Conservation (phyloP, 2,113 vertebrate genomes). For the Clarias macrocephalus region DNA sequence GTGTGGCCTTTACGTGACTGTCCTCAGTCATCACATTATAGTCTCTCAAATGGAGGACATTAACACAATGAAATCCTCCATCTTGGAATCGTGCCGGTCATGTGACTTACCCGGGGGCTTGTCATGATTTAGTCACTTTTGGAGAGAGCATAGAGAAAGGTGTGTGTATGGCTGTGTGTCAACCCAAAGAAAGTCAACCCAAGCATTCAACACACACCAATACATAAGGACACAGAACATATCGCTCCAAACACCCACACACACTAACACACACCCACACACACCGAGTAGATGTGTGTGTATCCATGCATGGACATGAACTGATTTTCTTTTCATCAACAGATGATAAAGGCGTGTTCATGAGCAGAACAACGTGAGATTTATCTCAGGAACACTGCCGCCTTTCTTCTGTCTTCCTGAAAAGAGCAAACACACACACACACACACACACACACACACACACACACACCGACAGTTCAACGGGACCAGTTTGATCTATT, state of each 20-base stretch:
- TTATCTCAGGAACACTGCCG: slow-evolving; percentile 18
- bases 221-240: slow-evolving; percentile 10
- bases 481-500: not conserved
- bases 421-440: not conserved
- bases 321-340: slow-evolving; percentile 9
- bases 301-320: not conserved
- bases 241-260: slow-evolving; percentile 24
- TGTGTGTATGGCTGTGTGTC: not conserved
- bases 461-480: not conserved
- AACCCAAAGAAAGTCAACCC: not conserved
- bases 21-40: not conserved
- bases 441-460: too few species aligned
- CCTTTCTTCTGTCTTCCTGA: not conserved
- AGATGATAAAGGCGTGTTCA: slow-evolving; percentile 26
- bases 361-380: slow-evolving; percentile 25
- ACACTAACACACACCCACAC: slow-evolving; percentile 26
- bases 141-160: not conserved
- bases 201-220: slow-evolving; percentile 25
- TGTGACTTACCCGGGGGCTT: not conserved
- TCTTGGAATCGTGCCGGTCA: not conserved
- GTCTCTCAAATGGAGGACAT: not conserved
- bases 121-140: not conserved
- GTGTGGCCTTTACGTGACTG: not conserved
- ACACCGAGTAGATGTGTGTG: slow-evolving; percentile 1
- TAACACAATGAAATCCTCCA: not conserved